These are phyloP conservation scores for Lordiphosa stackelbergi DNA, from an alignment of 1,140 invertebrate species.

Conservation along the genomic window DNA sequence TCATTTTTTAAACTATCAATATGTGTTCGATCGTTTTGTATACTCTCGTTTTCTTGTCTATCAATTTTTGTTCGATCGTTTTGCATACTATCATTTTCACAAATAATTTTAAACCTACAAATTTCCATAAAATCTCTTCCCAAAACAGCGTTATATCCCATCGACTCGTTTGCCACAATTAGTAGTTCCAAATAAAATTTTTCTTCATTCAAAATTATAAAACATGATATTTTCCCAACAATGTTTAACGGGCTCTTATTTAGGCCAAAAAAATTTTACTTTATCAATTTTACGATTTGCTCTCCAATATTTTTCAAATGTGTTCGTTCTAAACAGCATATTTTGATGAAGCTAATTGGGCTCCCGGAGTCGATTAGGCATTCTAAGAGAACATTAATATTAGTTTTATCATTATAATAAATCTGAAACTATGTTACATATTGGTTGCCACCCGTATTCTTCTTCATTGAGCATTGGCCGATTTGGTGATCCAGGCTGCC, in stretches of 20 bases:
- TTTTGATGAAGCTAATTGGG: background rate
- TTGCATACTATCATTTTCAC: too few species aligned
- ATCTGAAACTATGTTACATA: background rate
- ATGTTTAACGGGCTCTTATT: too few species aligned
- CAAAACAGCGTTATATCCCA: background rate
- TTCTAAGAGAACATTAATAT: too few species aligned
- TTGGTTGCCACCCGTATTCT: too few species aligned
- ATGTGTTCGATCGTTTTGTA: too few species aligned
- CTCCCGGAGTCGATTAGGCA: background rate
- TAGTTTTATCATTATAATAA: background rate
- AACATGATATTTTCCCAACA: background rate
- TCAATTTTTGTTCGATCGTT: too few species aligned
- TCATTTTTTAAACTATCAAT: too few species aligned
- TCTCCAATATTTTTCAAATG: background rate
- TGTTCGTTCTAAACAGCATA: background rate
- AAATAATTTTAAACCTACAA: background rate
- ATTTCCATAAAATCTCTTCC: background rate
- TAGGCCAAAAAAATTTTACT: too few species aligned
- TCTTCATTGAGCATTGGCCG: background rate
- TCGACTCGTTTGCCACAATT: background rate
- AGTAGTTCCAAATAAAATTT: background rate
- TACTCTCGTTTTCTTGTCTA: too few species aligned
- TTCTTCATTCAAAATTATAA: background rate
- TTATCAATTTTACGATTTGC: background rate
- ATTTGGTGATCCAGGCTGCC: too few species aligned